Evolutionary conservation across 2,113 vertebrate genomes (phyloP), one percentile per base, ranked within the genome.

Genomic region (Lampris incognitus): DNA sequence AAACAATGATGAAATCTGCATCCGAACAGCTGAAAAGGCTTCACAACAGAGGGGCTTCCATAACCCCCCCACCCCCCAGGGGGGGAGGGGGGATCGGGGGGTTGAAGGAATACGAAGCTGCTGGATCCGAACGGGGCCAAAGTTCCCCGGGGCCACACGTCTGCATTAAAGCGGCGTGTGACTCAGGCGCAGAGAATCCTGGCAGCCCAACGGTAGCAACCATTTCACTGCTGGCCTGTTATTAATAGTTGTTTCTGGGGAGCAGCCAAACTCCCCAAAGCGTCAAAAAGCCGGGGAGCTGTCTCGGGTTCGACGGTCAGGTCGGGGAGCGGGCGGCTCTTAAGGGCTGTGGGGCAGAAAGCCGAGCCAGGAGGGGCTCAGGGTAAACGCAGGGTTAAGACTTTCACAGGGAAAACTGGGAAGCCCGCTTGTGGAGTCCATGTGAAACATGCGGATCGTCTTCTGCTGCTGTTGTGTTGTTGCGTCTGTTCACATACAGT

Each of bases 181-280:
- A 90, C 84, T 92, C 83, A 86, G 70, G 55, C 73, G 48, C 0
- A 50, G 84, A 88, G 84, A 90, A 86, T 90, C 81, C 83, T 87
- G 88, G 84, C 88, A 87, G 78, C n/a, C 5, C 41, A 50, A 78
- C 36, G 66, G 72, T 70, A 86, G 88, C 82, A 88, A 82, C 85
- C 74, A 49, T 24, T 64, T 78, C 76, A 70, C 71, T 13, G 6
- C 73, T 24, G 70, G 66, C 60, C 24, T 42, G 78, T 82, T 93
- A 93, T 93, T 91, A 92, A 90, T 91, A 90, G 86, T 78, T 9
- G 67, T 74, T 76, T 85, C 64, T 72, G 85, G 66, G 57, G 62
- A 65, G 56, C 59, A n/a, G 88, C 81, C 78, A 81, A 68, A 62
- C 61, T 63, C 41, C 69, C 76, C 76, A 68, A 38, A n/a, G 42